Evolutionary conservation across 2,797 vertebrate genomes (phyloP).

Genomic region (Tadarida brasiliensis): DNA sequence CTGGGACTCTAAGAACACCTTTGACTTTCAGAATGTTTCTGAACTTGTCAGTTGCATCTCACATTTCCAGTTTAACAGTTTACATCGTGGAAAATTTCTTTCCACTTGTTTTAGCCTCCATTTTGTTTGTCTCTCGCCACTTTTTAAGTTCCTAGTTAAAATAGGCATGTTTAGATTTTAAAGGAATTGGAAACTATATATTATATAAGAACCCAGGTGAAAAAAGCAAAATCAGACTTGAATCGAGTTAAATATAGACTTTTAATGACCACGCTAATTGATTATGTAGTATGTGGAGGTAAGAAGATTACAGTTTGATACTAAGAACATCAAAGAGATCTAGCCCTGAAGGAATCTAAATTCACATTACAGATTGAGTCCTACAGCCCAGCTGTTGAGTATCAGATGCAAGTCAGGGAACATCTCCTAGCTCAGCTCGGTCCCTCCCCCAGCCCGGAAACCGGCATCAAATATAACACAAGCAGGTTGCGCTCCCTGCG

Average conservation of each 20-base stretch:
- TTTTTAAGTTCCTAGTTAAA: conserved; percentile 36
- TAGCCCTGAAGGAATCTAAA: neutral
- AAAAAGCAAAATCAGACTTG: conserved; percentile 46
- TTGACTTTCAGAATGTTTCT: neutral
- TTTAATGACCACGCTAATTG: neutral
- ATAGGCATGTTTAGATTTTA: neutral
- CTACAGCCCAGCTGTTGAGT: neutral
- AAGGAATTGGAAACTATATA: neutral
- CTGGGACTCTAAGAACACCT: fast-evolving
- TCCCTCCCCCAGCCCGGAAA: neutral
- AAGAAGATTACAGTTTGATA: conserved; percentile 40
- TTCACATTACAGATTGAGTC: neutral
- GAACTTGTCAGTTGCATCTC: neutral
- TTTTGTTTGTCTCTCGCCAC: neutral
- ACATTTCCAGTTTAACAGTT: neutral
- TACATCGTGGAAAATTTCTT: neutral
- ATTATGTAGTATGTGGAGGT: conserved; percentile 11
- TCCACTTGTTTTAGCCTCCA: neutral
- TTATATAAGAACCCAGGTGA: neutral
- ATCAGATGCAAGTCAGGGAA: neutral
- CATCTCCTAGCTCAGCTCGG: neutral
- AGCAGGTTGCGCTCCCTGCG: neutral
- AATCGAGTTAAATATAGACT: conserved; percentile 41
- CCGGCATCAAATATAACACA: neutral
- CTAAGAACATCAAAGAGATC: conserved; percentile 19